Evolutionary conservation across 2,888 invertebrate genomes (phyloP).

Genomic region (Idaea biselata): DNA sequence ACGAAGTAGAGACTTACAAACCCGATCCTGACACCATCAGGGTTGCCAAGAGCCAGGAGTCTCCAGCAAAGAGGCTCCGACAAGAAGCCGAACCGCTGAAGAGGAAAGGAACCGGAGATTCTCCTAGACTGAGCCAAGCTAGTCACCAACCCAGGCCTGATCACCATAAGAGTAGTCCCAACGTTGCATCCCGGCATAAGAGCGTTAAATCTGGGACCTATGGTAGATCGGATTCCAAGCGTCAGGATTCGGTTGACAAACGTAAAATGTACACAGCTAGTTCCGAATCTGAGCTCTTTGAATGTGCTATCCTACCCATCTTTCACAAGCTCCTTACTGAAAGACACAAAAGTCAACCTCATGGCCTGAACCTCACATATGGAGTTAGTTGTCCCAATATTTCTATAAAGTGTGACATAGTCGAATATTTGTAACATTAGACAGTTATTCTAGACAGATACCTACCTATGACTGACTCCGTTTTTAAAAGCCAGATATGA

Average conservation of each 20-base stretch:
- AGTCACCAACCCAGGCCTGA: constrained; percentile 58
- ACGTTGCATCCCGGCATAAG: constrained; percentile 79
- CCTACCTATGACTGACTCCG: not conserved
- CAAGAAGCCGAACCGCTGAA: constrained; percentile 74
- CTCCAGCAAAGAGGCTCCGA: constrained; percentile 67
- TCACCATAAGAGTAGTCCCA: constrained; percentile 83
- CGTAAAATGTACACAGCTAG: constrained; percentile 87
- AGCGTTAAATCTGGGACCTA: constrained; percentile 77
- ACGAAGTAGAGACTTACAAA: constrained; percentile 51
- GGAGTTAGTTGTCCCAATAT: constrained; percentile 96
- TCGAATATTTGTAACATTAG: constrained; percentile 90
- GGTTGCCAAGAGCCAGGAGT: constrained; percentile 62
- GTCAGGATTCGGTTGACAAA: constrained; percentile 62
- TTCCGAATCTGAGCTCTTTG: constrained; percentile 91
- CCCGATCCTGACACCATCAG: constrained; percentile 72
- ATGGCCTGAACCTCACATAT: constrained; percentile 84
- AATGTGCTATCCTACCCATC: constrained; percentile 93
- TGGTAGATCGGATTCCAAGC: constrained; percentile 67
- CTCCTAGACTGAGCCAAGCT: constrained; percentile 64
- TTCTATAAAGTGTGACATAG: constrained; percentile 97
- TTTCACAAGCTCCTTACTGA: constrained; percentile 95
- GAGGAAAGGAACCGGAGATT: constrained; percentile 65
- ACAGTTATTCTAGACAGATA: constrained; percentile 5
- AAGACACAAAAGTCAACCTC: constrained; percentile 86
- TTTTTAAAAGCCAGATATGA: not conserved